Evolutionary conservation across 2,797 vertebrate species (phyloP), one percentile per base, ranked within the genome.

Genomic region (Falco biarmicus): DNA sequence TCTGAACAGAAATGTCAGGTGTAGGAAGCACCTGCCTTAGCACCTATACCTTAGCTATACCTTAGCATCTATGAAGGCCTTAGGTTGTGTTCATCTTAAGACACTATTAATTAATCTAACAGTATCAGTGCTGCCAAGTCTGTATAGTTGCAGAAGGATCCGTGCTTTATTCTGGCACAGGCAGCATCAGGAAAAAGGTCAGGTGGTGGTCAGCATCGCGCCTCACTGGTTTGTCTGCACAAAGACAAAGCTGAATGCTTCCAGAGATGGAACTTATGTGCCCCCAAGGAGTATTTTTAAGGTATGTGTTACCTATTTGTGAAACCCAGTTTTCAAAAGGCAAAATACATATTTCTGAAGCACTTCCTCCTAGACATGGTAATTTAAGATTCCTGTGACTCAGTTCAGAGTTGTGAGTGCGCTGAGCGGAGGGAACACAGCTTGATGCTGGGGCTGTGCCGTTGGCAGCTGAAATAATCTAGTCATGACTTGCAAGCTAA

Each of bases 401-500:
- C 70, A 60, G 39, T 29, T 81, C 54, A n/a, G 77, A 60, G 78
- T 37, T 65, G 54, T 39, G 74, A 81, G 61, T 13, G 63, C 26
- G 10, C n/a, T 0, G 24, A 77, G 51, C 3, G 1, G n/a, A 89
- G 57, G 48, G 53, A 95, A 5, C n/a, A 29, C 41, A 83, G 64
- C 50, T 68, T 22, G 59, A 48, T 83, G 61, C 60, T 73, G 17
- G 15, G 84, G 95, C 89, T 90, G 93, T 70, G 87, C 84, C 15
- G 8, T 50, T 95, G 94, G 93, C 92, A 80, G 84, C 78, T 73
- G 37, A 89, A 87, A 76, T 39, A 13, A 66, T 81, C 94, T 24
- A 81, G 94, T 85, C 92, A 81, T 20, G 32, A 64, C 93, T 96
- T 91, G 95, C 65, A 76, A 80, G 19, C 61, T 29, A 56, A 89